phyloP scores from a whole-genome alignment of 2,888 invertebrate genomes.

The Eumerus sabulonum region DNA sequence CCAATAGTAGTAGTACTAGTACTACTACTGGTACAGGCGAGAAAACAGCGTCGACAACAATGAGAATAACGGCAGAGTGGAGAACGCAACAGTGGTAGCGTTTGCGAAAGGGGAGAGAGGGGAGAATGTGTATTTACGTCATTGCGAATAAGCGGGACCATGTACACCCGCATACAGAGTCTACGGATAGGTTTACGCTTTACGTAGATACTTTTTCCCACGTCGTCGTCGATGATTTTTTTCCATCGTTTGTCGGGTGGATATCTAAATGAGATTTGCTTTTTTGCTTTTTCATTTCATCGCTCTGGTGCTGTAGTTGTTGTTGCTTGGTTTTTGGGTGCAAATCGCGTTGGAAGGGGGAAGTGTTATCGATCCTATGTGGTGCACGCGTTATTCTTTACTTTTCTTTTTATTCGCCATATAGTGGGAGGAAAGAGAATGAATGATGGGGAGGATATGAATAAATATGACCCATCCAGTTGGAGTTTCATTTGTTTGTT shows the following conservation, averaged over 20 bases:
- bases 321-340: neutral
- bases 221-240: neutral
- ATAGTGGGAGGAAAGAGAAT: too few species aligned
- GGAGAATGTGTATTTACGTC: conserved; percentile 47
- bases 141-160: conserved; percentile 39
- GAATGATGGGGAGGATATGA: too few species aligned
- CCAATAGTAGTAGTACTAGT: too few species aligned
- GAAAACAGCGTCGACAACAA: too few species aligned
- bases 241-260: neutral
- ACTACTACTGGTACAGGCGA: too few species aligned
- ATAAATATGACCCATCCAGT: too few species aligned
- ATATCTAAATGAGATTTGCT: neutral
- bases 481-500: too few species aligned
- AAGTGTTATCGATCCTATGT: neutral
- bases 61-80: too few species aligned
- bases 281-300: neutral
- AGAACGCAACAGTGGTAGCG: neutral
- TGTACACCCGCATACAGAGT: conserved; percentile 36
- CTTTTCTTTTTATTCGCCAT: neutral
- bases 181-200: conserved; percentile 34
- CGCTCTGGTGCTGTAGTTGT: neutral
- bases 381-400: neutral
- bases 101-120: conserved; percentile 20
- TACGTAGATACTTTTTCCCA: conserved; percentile 28
- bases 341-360: neutral